Percentiles rank a stretch among this genome's conserved stretches.
phyloP scores from a whole-genome alignment of 1,140 invertebrate genomes.

The Cotesia vestalis region DNA sequence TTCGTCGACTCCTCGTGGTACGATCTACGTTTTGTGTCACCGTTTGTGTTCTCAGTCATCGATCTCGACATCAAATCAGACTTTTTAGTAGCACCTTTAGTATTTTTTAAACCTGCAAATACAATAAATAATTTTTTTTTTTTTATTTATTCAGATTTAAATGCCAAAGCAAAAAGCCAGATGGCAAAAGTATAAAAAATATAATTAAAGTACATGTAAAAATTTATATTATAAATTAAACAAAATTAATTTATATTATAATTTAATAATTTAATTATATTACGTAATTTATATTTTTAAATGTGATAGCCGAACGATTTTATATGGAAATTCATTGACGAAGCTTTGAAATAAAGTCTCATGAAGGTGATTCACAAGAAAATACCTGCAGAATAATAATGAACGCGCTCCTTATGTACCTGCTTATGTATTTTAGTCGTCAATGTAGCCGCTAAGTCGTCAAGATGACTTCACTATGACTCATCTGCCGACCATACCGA shows the following conservation, averaged over 20 bases:
- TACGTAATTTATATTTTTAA: conserved; percentile 4
- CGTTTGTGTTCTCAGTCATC: conserved; percentile 32
- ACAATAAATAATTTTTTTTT: neutral
- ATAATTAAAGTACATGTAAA: too few species aligned
- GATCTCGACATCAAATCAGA: conserved; percentile 38
- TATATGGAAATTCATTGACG: neutral
- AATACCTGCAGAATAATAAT: conserved; percentile 42
- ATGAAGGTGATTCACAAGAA: conserved; percentile 33
- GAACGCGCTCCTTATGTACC: conserved; percentile 26
- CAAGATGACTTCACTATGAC: conserved; percentile 43
- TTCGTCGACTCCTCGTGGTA: conserved; percentile 39
- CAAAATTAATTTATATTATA: neutral
- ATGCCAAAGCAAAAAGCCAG: too few species aligned
- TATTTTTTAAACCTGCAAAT: conserved; percentile 36
- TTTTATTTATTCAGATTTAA: too few species aligned
- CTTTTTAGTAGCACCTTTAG: conserved; percentile 36
- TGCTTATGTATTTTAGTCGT: neutral
- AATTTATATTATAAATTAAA: too few species aligned
- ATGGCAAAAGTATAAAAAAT: too few species aligned
- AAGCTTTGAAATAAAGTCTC: neutral
- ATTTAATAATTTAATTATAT: neutral
- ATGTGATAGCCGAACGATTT: conserved; percentile 1
- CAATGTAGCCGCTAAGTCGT: conserved; percentile 16
- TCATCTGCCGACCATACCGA: conserved; percentile 35
- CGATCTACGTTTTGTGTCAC: conserved; percentile 42